phyloP scores from a whole-genome alignment of 2,113 vertebrate genomes.

The Catharus bicknelli region DNA sequence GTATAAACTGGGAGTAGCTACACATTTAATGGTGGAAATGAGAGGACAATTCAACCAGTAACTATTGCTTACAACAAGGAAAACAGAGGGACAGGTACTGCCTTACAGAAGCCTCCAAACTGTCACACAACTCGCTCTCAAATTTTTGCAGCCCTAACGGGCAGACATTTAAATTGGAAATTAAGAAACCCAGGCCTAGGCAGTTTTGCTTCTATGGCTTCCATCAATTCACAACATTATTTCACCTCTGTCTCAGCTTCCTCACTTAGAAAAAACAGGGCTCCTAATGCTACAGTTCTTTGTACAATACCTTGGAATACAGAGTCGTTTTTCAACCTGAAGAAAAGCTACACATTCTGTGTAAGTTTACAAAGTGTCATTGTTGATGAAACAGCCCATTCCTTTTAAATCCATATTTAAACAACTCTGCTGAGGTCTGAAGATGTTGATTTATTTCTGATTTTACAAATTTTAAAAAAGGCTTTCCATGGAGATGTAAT shows the following conservation, averaged over 20 bases:
- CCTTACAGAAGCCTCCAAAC: not conserved
- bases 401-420: constrained; percentile 29
- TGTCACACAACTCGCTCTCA: not conserved
- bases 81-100: not conserved
- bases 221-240: not conserved
- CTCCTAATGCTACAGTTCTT: not conserved
- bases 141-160: not conserved
- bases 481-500: constrained; percentile 23
- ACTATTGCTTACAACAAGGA: not conserved
- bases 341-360: not conserved
- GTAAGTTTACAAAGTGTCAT: not conserved
- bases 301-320: not conserved
- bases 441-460: constrained; percentile 39
- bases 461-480: constrained; percentile 18
- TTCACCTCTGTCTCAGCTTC: not conserved
- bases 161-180: not conserved
- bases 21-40: not conserved
- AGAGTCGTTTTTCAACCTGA: not conserved
- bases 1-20: not conserved
- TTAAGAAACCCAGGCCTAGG: not conserved
- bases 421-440: not conserved
- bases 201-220: not conserved
- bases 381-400: not conserved
- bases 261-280: not conserved
- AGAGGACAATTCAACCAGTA: not conserved